Evolutionary conservation across 1,140 invertebrate genomes (phyloP).

Genomic region (Meloidogyne hapla): DNA sequence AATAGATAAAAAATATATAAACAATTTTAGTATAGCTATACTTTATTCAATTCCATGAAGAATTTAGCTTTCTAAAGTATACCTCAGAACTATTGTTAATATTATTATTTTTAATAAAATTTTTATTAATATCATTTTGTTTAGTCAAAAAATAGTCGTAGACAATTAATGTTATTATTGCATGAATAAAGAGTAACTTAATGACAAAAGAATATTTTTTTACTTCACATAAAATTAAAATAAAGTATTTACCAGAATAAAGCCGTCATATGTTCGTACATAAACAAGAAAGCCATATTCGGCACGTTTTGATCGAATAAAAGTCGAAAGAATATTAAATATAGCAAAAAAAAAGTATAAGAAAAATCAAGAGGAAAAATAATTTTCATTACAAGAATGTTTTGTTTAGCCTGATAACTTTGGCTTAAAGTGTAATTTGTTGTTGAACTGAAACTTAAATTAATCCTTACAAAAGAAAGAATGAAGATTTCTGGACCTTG

Average conservation of each 20-base stretch:
- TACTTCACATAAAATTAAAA: no score
- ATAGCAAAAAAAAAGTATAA: slow-evolving; percentile 18
- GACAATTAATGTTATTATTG: slow-evolving; percentile 13
- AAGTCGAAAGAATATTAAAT: slow-evolving; percentile 8
- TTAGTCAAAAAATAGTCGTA: slow-evolving; percentile 17
- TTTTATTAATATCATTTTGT: neutral
- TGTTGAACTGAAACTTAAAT: slow-evolving; percentile 9
- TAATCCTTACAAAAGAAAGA: no score
- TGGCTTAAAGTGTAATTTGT: slow-evolving; percentile 10
- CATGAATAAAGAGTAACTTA: slow-evolving; percentile 7
- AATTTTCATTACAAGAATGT: slow-evolving; percentile 18
- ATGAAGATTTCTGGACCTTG: no score
- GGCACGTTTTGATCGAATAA: slow-evolving; percentile 2
- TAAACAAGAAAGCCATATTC: slow-evolving; percentile 6
- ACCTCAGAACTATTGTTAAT: neutral
- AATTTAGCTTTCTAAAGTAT: neutral
- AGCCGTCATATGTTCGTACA: neutral
- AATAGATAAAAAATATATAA: no score
- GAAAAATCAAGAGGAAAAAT: slow-evolving; percentile 27
- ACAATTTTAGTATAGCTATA: no score
- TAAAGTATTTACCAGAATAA: slow-evolving; percentile 5
- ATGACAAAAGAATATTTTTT: neutral
- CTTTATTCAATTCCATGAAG: no score
- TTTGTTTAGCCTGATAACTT: slow-evolving; percentile 21
- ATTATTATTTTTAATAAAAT: slow-evolving; percentile 4